Conservation (phyloP, 2,797 vertebrate species). For the Myotis vivesi region DNA sequence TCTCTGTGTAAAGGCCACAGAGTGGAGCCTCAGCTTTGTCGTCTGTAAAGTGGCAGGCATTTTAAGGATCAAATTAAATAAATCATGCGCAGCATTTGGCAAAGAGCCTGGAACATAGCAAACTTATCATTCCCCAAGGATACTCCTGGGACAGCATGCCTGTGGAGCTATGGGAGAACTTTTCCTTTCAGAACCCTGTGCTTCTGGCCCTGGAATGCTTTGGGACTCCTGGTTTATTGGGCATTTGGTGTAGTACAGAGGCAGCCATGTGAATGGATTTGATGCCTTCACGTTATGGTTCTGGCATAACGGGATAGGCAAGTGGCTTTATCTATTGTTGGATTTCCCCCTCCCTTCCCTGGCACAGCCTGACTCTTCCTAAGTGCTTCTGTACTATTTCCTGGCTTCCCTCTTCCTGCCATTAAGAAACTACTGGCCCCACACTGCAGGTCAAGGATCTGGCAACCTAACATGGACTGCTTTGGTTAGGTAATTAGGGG, state of each 20-base stretch:
- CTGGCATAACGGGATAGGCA: background rate
- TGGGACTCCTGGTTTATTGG: background rate
- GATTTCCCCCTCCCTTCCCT: background rate
- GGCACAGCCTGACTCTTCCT: background rate
- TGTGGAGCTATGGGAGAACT: background rate
- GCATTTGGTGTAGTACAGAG: background rate
- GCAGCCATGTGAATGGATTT: background rate
- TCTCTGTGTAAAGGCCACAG: background rate
- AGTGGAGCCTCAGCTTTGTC: background rate
- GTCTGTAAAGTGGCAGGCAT: background rate
- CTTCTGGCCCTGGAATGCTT: background rate
- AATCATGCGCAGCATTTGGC: background rate
- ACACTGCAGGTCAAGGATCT: background rate
- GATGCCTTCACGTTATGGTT: background rate
- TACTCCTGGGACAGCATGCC: background rate
- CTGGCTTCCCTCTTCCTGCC: background rate
- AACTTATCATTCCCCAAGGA: background rate
- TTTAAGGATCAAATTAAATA: conserved; percentile 28
- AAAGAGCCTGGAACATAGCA: background rate
- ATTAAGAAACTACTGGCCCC: background rate
- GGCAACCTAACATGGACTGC: background rate
- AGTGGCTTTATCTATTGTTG: background rate
- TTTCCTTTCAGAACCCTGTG: background rate
- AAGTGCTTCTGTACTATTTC: background rate
- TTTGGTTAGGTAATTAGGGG: background rate